Base-by-base conservation (phyloP, 2,888 invertebrate genomes). In the Leucozona laternaria region DNA sequence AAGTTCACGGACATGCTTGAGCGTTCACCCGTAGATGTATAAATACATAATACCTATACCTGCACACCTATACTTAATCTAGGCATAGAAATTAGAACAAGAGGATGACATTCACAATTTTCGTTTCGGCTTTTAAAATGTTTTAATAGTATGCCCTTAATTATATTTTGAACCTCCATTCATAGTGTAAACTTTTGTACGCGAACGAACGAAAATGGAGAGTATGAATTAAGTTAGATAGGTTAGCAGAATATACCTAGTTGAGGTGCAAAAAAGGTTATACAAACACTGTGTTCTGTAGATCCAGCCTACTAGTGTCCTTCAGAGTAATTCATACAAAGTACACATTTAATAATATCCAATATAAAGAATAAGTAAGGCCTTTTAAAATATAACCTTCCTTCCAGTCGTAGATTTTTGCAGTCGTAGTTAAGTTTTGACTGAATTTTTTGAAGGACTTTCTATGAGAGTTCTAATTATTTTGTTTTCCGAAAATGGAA, bases 1-100 rank as follows among this genome's bases (percentile, higher is more conserved):
- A 79, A 82, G 81, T 86, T 86, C 86, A 86, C 64, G 86, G 81
- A 76, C 86, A 79, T 55, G 70, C 70, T 78, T 78, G 75, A 86
- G 78, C 82, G 45, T 86, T 86, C 86, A 86, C 81, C 86, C 86
- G 81, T 81, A 64, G 66, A 66, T 48, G 7, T 22, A 15, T 20
- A 34, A 2, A 50, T 15, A 50, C 11, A 13, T 13, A n/a, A 7
- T 48, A 48, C n/a, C n/a, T 48, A 20, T 6, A 31, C 2, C 5
- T 50, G 5, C 22, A 5, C 22, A 13, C 1, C 17, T 15, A 6
- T n/a, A 57, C 2, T 11, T 34, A 58, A 34, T 34, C 34, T 34
- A 58, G 58, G 71, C 71, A 76, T 70, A 58, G 34, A 79, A 76
- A 79, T 75, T 71, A 76, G 64, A 68, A 78, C 73, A 81, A 71